Base-by-base conservation (phyloP, 1,140 invertebrate genomes). In the Drosophila saltans region DNA sequence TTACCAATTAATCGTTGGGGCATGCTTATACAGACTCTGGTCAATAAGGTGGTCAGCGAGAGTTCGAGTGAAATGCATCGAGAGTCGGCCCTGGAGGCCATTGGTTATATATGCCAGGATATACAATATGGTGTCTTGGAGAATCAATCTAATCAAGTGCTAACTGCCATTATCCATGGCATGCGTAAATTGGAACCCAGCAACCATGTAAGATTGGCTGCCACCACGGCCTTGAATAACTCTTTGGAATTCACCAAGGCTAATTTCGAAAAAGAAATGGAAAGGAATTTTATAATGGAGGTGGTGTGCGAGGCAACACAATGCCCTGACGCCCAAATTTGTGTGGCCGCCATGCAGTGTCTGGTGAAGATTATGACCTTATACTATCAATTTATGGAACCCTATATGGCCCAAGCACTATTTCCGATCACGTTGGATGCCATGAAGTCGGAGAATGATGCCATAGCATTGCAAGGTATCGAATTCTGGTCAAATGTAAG, bases 401-500 rank as follows among this genome's bases (percentile, higher is more conserved):
- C 97, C 21, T 99, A 99, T 89, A 99, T 99, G 99, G 97, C 96
- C 10, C 97, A 96, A 91, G 99, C 99, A 40, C 93, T 99, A n/a
- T 99, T 99, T 94, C 98, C 98, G 39, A 99, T 99, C 71, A 99
- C 99, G 11, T 94, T 99, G 91, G 97, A 99, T 93, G 98, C 99
- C 11, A 99, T 99, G 98, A 99, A 98, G 93, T 98, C 97, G 43
- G 97, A 98, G 52, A 95, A 96, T 67, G 98, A 99, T 93, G 98
- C 99, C 79, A 96, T 99, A 55, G 96, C 98, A 30, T 94, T 99
- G 45, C 99, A 99, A 93, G 99, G 99, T 76, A 99, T 99, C 93
- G 99, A 99, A 93, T 99, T 99, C 93, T 99, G 99, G 99, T 99
- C 98, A 0, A 99, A 99, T 91, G 98, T 99, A 0, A 99, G 98